Base-by-base conservation (phyloP, 2,797 vertebrate genomes). In the Heterohyrax brucei region DNA sequence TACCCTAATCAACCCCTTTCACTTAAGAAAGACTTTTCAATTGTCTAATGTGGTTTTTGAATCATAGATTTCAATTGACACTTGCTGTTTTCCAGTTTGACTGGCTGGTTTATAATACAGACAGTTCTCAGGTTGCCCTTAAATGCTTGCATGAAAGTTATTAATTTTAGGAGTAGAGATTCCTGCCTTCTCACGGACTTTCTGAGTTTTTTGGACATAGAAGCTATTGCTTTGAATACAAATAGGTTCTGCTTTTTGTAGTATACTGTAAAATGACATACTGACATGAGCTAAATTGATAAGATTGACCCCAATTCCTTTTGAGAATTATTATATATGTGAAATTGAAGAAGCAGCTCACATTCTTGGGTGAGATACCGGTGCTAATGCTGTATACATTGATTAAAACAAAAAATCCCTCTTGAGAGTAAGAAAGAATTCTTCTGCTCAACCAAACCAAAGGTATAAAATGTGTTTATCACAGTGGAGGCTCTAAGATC, bases 261-360 rank as follows among this genome's bases (percentile, higher is more conserved):
- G 8, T 46, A n/a, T 26, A 24, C 61, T 24, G 12, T 10, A 78
- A 91, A 70, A 39, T 13, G 46, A 72, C 26, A 64, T 0, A 26
- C 2, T 12, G 53, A 44, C 21, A 19, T 19, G 64, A 91, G n/a
- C 62, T 70, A 33, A 46, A 59, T 59, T 59, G 28, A 82, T 10
- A 73, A 73, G 61, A 53, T 3, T 78, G 33, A 79, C 46, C 56
- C 9, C 12, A 66, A 72, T 48, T 95, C 53, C 16, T 46, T 91
- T 62, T 64, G 83, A 30, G 46, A 81, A 89, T 84, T 73, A 33
- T 30, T 53, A 0, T n/a, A 76, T 77, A 94, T 84, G n/a, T 59
- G 46, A 78, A 96, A 61, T 46, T 76, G 70, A 10, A 10, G 83
- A 88, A 44, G 44, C 21, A 30, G 16, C 33, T 97, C 80, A 75